phyloP scores from a whole-genome alignment of 2,888 invertebrate genomes.

The Ellobium chinense region DNA sequence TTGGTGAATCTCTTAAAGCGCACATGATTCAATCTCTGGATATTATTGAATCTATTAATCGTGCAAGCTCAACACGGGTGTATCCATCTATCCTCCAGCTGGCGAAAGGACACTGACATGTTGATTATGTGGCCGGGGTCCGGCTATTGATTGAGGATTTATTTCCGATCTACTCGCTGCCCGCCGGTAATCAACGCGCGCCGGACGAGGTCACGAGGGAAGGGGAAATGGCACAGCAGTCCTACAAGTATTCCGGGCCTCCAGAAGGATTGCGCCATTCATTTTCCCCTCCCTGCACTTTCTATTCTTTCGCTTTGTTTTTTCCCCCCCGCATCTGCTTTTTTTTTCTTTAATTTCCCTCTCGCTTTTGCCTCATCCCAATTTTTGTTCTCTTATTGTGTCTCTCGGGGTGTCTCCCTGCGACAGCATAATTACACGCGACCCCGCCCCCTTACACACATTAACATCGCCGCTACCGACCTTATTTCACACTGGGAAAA shows the following conservation, averaged over 20 bases:
- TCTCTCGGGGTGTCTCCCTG: not conserved
- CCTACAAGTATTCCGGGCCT: too few relatives aligned
- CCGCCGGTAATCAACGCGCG: not conserved
- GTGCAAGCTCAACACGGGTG: not conserved
- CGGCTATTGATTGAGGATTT: not conserved
- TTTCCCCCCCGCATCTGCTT: not conserved
- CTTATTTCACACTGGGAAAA: not conserved
- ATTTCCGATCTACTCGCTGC: not conserved
- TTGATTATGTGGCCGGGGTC: slow-evolving; percentile 3
- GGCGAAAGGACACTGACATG: not conserved
- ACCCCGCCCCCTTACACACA: not conserved
- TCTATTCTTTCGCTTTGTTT: not conserved
- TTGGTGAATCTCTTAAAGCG: not conserved
- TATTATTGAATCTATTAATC: slow-evolving; percentile 2
- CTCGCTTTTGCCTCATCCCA: not conserved
- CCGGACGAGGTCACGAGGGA: not conserved
- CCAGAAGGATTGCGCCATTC: too few relatives aligned
- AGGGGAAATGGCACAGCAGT: not conserved
- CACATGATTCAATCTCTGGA: not conserved
- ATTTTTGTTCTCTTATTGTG: too few relatives aligned
- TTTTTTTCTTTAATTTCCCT: not conserved
- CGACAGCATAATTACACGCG: not conserved
- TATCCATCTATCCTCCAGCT: not conserved
- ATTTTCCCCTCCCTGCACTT: not conserved
- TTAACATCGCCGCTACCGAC: not conserved